Evolutionary conservation across 2,888 invertebrate genomes (phyloP), one percentile per base, ranked within the genome.

Genomic region (Hedychridium roseum): DNA sequence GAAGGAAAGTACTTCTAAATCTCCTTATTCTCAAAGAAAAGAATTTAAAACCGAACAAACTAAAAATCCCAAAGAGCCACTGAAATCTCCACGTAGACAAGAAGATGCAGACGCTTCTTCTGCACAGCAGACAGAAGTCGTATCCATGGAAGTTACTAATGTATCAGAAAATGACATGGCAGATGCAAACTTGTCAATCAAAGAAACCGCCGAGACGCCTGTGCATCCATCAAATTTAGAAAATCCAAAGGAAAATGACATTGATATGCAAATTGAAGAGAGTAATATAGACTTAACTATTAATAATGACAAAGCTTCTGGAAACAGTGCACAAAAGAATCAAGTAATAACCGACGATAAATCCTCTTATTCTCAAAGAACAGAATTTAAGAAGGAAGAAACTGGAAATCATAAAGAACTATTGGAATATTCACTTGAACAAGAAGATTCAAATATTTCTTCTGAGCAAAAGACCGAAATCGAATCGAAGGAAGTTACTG

Each of bases 1-100:
- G 28, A 65, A 60, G 12, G 71, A 73, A 1, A 51, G 39, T 17
- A 58, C 57, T 5, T 40, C 44, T 0, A 71, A 71, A 35, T 66
- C 57, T 32, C 57, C 56, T 7, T 60, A 55, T 20, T 34, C 39
- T 3, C 56, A 50, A 11, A 57, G 56, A 21, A 68, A 59, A 28
- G 68, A 68, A 5, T 20, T 35, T 2, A 48, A 46, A 14, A 57
- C 17, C 23, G 59, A 64, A 18, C 54, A 36, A 9, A 14, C 12
- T 9, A 31, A 37, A 6, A 16, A 30, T 4, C n/a, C n/a, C n/a
- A n/a, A n/a, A n/a, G 42, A 51, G 38, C 2, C 39, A n/a, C 3
- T 27, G 6, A 17, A 15, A n/a, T n/a, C 14, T 6, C 20, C 35
- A 2, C n/a, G 42, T 0, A 32, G 41, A 39, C 11, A n/a, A 7